These are phyloP conservation scores for Archaeoteleia sp. DNA, from an alignment of 2,888 invertebrate species.

Conservation along the genomic window DNA sequence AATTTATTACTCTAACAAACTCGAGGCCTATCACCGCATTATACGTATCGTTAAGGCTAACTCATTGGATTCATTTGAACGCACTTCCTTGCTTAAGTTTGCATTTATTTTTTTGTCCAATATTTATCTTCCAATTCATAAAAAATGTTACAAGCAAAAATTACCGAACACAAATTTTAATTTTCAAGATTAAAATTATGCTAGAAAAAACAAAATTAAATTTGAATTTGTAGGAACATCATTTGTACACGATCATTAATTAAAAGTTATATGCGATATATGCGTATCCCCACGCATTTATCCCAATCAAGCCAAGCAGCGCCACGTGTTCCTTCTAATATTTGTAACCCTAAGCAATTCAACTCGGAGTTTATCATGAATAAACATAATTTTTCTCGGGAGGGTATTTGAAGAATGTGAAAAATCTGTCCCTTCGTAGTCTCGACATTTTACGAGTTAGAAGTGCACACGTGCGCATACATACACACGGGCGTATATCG, in stretches of 20 bases:
- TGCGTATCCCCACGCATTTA: conserved; percentile 26
- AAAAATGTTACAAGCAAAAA: no score
- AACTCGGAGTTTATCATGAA: conserved; percentile 49
- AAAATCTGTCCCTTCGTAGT: conserved; percentile 43
- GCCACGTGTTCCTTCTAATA: conserved; percentile 41
- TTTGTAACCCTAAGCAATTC: conserved; percentile 40
- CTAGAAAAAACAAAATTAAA: no score
- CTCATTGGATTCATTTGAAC: no score
- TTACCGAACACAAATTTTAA: no score
- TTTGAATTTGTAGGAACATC: no score
- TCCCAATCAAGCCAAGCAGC: conserved; percentile 35
- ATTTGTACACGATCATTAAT: conserved; percentile 38
- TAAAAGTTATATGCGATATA: conserved; percentile 33
- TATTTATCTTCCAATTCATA: no score
- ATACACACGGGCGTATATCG: conserved; percentile 34
- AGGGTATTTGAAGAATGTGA: conserved; percentile 43
- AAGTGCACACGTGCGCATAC: conserved; percentile 37
- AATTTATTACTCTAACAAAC: no score
- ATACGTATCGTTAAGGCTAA: no score
- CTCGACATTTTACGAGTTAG: conserved; percentile 35
- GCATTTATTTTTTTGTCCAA: no score
- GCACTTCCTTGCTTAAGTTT: no score
- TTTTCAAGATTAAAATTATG: no score
- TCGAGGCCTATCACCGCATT: no score
- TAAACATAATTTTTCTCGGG: conserved; percentile 49